Conservation (phyloP, 2,113 vertebrate genomes). For the Tenebrosternarchus preto region DNA sequence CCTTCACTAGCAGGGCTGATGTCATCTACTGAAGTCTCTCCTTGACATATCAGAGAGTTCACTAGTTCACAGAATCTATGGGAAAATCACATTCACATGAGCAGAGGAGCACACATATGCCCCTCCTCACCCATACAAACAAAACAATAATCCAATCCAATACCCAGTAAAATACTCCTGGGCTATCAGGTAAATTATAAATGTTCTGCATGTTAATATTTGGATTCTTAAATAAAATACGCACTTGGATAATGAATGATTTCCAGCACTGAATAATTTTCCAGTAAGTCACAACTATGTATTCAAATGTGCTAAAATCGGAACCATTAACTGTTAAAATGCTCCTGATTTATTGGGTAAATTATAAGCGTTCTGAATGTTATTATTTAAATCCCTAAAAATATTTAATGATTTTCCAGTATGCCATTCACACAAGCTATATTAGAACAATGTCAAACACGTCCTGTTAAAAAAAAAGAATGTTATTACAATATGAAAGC, state of each 20-base stretch:
- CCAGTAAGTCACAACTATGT: neutral
- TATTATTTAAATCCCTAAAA: no score
- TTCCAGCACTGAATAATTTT: no score
- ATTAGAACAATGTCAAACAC: neutral
- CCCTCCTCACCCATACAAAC: no score
- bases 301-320: no score
- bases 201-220: neutral
- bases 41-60: constrained; percentile 76
- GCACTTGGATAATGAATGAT: neutral
- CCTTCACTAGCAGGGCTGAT: constrained; percentile 58
- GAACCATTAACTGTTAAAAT: no score
- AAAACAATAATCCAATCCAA: no score
- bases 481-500: neutral
- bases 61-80: constrained; percentile 84
- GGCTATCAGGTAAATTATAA: no score
- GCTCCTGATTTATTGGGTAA: no score
- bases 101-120: neutral
- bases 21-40: constrained; percentile 60
- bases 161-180: no score
- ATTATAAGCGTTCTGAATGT: no score
- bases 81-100: neutral
- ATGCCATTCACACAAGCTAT: neutral
- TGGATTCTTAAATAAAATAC: neutral
- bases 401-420: no score
- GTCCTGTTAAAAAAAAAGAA: neutral